These are phyloP conservation scores for Elegia similella DNA, from an alignment of 2,888 invertebrate genomes.

Conservation along the genomic window DNA sequence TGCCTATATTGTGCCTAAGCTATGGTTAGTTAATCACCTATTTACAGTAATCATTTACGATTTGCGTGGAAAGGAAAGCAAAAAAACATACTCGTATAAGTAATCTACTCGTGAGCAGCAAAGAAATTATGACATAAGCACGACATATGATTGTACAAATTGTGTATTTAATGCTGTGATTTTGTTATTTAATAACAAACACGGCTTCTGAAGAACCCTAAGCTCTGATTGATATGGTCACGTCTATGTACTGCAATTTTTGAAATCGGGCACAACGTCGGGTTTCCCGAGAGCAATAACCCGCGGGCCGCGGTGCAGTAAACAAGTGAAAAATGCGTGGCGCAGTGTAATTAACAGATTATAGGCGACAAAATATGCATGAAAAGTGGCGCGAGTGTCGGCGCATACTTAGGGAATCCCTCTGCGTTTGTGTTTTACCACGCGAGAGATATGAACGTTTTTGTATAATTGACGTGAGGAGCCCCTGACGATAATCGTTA, in stretches of 20 bases:
- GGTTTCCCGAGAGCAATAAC: neutral
- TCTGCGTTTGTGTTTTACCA: neutral
- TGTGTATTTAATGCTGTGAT: too few relatives aligned
- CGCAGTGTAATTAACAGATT: neutral
- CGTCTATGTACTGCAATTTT: neutral
- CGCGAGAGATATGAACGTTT: neutral
- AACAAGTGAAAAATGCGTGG: neutral
- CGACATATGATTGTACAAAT: too few relatives aligned
- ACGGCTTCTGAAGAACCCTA: neutral
- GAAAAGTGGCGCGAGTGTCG: neutral
- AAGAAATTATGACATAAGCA: too few relatives aligned
- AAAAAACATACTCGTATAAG: too few relatives aligned
- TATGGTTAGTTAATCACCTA: too few relatives aligned
- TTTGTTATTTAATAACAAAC: too few relatives aligned
- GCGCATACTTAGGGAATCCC: conserved; percentile 1
- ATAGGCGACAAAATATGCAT: neutral
- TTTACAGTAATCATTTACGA: too few relatives aligned
- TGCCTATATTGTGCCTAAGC: too few relatives aligned
- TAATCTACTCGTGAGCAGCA: too few relatives aligned
- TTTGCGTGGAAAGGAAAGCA: too few relatives aligned
- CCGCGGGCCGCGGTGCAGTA: neutral
- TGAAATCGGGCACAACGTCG: neutral
- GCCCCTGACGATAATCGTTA: neutral
- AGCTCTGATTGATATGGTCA: neutral
- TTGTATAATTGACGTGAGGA: neutral